A percentile compares a stretch with the other conserved stretches of the same genome.
phyloP scores from a whole-genome alignment of 1,140 invertebrate species.

The Vanessa atalanta region DNA sequence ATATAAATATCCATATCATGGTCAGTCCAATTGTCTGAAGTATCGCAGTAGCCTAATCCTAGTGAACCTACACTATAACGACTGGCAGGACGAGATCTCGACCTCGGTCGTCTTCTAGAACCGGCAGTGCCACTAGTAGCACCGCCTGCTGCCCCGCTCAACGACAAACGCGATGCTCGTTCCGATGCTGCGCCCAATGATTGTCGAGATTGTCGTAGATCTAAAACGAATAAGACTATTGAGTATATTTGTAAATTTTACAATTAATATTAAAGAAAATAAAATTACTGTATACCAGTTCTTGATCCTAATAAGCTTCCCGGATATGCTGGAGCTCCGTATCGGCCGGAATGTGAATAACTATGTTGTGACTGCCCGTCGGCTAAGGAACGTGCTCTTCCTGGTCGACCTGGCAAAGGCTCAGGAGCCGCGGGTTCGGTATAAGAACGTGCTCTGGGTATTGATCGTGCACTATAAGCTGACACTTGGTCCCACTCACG shows the following conservation, averaged over 20 bases:
- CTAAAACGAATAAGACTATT: slow-evolving; percentile 74
- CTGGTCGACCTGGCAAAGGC: slow-evolving; percentile 83
- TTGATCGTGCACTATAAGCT: slow-evolving; percentile 93
- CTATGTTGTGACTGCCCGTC: slow-evolving; percentile 93
- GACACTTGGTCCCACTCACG: slow-evolving; percentile 97
- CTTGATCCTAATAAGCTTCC: slow-evolving; percentile 89
- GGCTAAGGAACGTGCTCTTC: slow-evolving; percentile 85
- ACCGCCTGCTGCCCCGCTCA: slow-evolving; percentile 82
- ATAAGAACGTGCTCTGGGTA: slow-evolving; percentile 91
- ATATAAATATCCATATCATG: slow-evolving; percentile 98
- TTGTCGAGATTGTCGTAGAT: slow-evolving; percentile 90
- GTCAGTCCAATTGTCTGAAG: slow-evolving; percentile 96
- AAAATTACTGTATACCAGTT: slow-evolving; percentile 81
- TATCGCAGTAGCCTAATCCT: slow-evolving; percentile 91
- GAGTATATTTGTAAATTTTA: not conserved
- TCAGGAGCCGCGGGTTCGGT: slow-evolving; percentile 84
- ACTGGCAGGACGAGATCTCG: slow-evolving; percentile 82
- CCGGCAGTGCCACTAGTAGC: slow-evolving; percentile 82
- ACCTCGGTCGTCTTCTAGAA: slow-evolving; percentile 84
- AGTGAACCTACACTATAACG: slow-evolving; percentile 84
- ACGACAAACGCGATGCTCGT: slow-evolving; percentile 86
- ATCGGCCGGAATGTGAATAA: slow-evolving; percentile 89
- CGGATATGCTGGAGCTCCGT: slow-evolving; percentile 86
- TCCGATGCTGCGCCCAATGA: slow-evolving; percentile 90
- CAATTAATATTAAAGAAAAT: not conserved